These are phyloP conservation scores for Notarius quadriscutis DNA, from an alignment of 2,113 vertebrate genomes.

Conservation along the genomic window DNA sequence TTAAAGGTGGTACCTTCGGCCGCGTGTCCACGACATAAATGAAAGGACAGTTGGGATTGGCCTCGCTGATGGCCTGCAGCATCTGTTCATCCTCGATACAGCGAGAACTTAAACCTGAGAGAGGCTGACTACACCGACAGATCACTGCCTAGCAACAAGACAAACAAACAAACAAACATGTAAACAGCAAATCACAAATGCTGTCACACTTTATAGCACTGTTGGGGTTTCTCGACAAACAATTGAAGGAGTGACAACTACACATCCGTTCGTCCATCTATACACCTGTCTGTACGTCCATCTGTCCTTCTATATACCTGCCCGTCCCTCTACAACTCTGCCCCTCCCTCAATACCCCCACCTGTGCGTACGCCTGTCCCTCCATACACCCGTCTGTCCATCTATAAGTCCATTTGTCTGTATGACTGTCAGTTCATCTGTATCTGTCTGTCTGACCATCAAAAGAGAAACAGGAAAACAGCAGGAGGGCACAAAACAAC, in stretches of 20 bases:
- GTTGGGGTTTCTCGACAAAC: not conserved
- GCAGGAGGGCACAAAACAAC: no score
- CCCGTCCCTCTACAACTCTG: not conserved
- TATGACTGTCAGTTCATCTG: no score
- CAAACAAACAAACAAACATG: conserved; percentile 46
- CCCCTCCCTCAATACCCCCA: not conserved
- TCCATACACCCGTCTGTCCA: no score
- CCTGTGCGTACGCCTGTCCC: not conserved
- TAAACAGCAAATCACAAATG: not conserved
- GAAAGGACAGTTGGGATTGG: conserved; percentile 76
- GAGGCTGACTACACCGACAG: conserved; percentile 80
- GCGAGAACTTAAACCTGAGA: conserved; percentile 76
- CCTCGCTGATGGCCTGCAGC: conserved; percentile 76
- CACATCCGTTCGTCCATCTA: not conserved
- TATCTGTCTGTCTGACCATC: no score
- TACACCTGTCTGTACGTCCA: no score
- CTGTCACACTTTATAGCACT: not conserved
- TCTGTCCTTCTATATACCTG: not conserved
- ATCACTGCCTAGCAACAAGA: conserved; percentile 73
- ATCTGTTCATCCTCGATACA: conserved; percentile 80
- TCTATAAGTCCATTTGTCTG: no score
- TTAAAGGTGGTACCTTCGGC: conserved; percentile 72
- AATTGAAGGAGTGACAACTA: not conserved
- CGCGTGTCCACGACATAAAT: conserved; percentile 84
- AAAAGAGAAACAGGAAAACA: no score